Conservation (phyloP, 2,113 vertebrate species). For the Hymenochirus boettgeri region DNA sequence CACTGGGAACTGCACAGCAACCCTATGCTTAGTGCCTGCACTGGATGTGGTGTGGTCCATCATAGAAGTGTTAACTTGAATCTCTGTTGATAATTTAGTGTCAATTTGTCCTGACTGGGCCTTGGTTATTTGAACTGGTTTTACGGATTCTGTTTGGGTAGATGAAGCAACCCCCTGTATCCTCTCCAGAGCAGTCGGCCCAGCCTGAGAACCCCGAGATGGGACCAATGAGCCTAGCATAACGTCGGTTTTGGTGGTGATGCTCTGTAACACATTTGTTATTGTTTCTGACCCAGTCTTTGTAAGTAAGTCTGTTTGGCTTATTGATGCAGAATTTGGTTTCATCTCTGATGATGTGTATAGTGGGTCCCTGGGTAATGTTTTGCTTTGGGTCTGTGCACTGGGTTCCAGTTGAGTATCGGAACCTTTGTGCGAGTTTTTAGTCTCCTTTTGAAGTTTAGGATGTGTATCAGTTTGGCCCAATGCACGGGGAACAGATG, state of each 20-base stretch:
- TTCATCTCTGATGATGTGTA: no score
- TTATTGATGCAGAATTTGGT: no score
- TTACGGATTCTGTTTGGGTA: background rate
- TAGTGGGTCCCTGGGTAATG: no score
- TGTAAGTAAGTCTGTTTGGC: background rate
- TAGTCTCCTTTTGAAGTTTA: no score
- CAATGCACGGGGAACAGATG: no score
- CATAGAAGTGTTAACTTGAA: background rate
- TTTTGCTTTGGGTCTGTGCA: no score
- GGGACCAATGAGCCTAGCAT: background rate
- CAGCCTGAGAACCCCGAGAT: background rate
- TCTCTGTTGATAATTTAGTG: background rate
- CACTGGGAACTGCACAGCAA: background rate
- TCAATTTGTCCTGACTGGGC: background rate
- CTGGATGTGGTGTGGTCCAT: background rate
- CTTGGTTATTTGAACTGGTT: background rate
- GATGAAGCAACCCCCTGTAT: background rate
- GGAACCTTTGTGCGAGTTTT: no score
- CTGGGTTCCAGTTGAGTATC: no score
- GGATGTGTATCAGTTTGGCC: no score
- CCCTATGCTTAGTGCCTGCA: no score
- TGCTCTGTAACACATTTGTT: background rate
- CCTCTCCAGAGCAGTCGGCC: no score
- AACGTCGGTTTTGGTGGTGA: background rate
- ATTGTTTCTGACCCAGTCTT: background rate